These are phyloP conservation scores for Apus apus DNA, from an alignment of 2,113 vertebrate species.

Conservation along the genomic window DNA sequence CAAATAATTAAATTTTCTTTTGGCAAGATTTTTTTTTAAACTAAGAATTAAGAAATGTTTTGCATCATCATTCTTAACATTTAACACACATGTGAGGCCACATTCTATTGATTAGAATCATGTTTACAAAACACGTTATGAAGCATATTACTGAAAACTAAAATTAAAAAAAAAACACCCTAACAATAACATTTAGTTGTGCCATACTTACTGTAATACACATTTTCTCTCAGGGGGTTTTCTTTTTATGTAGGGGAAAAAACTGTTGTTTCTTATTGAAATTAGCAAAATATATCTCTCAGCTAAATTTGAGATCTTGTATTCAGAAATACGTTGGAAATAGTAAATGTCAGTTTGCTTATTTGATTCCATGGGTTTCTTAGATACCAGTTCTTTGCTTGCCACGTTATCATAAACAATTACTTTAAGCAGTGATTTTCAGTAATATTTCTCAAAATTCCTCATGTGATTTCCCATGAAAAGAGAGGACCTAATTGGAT, in stretches of 20 bases:
- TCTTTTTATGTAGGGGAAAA: neutral
- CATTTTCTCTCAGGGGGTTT: neutral
- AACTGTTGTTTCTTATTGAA: neutral
- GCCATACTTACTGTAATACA: neutral
- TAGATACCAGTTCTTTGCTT: constrained; percentile 65
- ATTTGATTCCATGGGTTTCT: constrained; percentile 13
- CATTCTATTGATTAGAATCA: neutral
- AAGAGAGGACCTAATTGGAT: constrained; percentile 78
- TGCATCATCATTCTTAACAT: neutral
- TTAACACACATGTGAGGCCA: neutral
- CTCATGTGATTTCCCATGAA: constrained; percentile 79
- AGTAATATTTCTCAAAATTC: constrained; percentile 79
- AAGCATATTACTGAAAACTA: neutral
- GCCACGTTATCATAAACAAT: constrained; percentile 61
- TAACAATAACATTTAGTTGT: neutral
- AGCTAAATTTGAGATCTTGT: neutral
- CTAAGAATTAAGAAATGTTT: neutral
- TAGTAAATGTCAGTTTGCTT: neutral
- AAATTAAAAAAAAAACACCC: neutral
- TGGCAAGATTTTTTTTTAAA: neutral
- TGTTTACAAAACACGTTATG: neutral
- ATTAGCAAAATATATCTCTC: neutral
- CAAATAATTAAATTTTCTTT: neutral
- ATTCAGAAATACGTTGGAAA: neutral
- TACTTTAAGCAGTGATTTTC: constrained; percentile 78